These are phyloP conservation scores for Heterotilapia buettikoferi DNA, from an alignment of 2,113 vertebrate genomes.

Conservation along the genomic window DNA sequence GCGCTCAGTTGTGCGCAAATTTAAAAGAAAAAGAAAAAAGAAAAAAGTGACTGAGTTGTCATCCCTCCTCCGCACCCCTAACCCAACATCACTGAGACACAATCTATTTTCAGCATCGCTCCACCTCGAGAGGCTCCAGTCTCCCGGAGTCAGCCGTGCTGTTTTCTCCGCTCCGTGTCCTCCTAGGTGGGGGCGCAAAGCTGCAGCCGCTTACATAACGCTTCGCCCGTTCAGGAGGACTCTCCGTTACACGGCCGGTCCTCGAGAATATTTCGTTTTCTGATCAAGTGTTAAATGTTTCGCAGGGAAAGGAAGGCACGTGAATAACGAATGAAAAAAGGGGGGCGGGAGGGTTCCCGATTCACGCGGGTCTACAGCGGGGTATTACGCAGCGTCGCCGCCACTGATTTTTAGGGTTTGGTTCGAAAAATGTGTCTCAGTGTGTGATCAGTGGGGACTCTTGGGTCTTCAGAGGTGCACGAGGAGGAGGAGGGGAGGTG, in stretches of 20 bases:
- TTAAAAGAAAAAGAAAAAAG: background rate
- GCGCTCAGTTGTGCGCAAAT: background rate
- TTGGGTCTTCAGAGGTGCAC: background rate
- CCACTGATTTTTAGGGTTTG: background rate
- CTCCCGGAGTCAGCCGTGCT: background rate
- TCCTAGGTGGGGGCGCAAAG: background rate
- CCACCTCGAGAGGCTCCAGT: background rate
- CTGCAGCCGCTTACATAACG: constrained; percentile 37
- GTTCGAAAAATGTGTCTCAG: background rate
- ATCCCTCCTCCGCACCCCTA: background rate
- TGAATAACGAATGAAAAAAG: constrained; percentile 11
- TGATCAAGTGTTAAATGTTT: background rate
- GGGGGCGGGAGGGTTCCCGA: background rate
- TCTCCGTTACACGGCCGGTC: background rate
- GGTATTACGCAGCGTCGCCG: background rate
- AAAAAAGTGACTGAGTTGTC: background rate
- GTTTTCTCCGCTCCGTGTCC: background rate
- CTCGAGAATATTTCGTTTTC: constrained; percentile 43
- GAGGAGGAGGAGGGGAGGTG: background rate
- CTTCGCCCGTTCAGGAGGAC: background rate
- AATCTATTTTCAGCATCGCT: background rate
- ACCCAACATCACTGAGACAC: background rate
- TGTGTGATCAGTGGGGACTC: background rate
- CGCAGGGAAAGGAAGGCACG: background rate
- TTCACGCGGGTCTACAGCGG: background rate